phyloP scores from a whole-genome alignment of 2,888 invertebrate genomes.

The Tetramorium bicarinatum region DNA sequence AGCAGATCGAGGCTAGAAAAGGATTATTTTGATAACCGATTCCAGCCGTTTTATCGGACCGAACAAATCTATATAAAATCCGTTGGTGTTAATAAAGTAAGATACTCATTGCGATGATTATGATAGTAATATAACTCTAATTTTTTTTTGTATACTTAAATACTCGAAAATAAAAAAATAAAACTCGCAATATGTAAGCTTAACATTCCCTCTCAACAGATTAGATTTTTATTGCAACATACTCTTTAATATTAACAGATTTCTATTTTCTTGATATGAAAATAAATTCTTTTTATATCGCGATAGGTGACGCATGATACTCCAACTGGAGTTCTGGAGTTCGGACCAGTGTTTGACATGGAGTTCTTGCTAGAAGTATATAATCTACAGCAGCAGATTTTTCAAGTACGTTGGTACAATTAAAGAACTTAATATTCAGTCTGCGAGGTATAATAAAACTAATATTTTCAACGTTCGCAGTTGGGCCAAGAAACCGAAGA shows the following conservation, averaged over 20 bases:
- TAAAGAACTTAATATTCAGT: not conserved
- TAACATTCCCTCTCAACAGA: not conserved
- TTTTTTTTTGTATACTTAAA: not conserved
- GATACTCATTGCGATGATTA: not conserved
- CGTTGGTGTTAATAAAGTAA: conserved; percentile 87
- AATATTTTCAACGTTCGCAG: conserved; percentile 70
- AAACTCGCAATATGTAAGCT: not conserved
- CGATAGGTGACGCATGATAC: conserved; percentile 84
- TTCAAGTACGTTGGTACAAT: conserved; percentile 86
- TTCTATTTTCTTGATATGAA: not conserved
- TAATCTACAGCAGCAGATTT: conserved; percentile 90
- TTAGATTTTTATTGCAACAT: not conserved
- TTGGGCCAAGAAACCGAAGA: conserved; percentile 88
- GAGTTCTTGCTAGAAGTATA: conserved; percentile 92
- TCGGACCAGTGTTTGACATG: conserved; percentile 93
- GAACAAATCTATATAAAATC: conserved; percentile 95
- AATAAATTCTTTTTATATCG: not conserved
- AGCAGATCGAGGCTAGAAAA: conserved; percentile 94
- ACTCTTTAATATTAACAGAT: not conserved
- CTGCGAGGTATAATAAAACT: not conserved
- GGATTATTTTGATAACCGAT: conserved; percentile 94
- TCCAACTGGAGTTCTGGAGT: conserved; percentile 86
- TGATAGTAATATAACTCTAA: not conserved
- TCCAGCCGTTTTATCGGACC: conserved; percentile 95
- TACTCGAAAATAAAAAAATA: not conserved